phyloP scores from a whole-genome alignment of 2,797 vertebrate species.

The Premnoplex brunnescens region DNA sequence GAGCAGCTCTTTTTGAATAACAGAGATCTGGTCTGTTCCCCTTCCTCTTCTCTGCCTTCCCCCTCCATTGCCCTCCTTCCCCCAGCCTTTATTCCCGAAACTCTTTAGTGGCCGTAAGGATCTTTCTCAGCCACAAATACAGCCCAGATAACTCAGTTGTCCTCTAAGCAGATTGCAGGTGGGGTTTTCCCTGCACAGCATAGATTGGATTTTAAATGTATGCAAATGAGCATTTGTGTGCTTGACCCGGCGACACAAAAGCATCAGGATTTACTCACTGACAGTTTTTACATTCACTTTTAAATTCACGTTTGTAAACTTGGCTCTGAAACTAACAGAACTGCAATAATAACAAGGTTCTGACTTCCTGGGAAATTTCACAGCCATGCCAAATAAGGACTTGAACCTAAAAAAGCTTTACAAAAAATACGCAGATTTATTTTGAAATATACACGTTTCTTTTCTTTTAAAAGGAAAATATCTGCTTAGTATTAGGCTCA shows the following conservation, averaged over 20 bases:
- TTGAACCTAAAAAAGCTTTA: background rate
- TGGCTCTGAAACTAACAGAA: slow-evolving; percentile 3
- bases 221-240: slow-evolving; percentile 29
- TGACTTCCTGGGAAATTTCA: background rate
- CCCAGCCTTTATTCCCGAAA: background rate
- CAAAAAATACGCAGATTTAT: background rate
- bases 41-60: background rate
- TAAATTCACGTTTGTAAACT: background rate
- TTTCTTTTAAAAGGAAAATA: background rate
- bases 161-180: slow-evolving; percentile 31
- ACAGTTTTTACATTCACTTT: background rate
- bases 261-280: slow-evolving; percentile 7
- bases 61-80: no score
- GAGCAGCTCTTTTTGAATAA: background rate
- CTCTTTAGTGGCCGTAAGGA: background rate
- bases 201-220: background rate
- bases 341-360: background rate
- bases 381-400: background rate
- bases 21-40: background rate
- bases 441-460: background rate
- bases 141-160: background rate
- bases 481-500: background rate
- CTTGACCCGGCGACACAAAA: background rate
- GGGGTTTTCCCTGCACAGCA: background rate
- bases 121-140: background rate